These are phyloP conservation scores for Arctocebus calabarensis DNA, from an alignment of 2,797 vertebrate genomes.

Conservation along the genomic window DNA sequence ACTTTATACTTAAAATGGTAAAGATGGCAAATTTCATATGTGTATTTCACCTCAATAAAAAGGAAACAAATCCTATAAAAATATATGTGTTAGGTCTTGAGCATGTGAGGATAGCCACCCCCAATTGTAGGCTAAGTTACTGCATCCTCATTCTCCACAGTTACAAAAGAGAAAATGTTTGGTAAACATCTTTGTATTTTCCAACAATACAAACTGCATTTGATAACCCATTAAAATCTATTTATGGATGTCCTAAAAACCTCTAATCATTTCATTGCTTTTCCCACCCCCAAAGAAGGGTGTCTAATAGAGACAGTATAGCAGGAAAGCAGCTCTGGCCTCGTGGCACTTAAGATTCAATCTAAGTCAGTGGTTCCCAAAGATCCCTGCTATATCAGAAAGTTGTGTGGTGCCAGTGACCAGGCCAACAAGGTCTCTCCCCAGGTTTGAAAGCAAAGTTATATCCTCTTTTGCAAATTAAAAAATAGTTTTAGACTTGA, in stretches of 20 bases:
- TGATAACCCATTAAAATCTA: not conserved
- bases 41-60: not conserved
- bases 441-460: not conserved
- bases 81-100: not conserved
- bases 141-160: not conserved
- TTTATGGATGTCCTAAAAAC: not conserved
- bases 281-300: not conserved
- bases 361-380: not conserved
- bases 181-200: not conserved
- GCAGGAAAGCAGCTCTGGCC: not conserved
- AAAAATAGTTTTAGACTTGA: not conserved
- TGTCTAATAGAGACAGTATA: not conserved
- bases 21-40: too few relatives aligned
- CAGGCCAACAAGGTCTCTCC: not conserved
- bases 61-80: not conserved
- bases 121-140: not conserved
- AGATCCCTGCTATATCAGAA: not conserved
- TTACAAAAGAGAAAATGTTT: not conserved
- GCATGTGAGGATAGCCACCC: not conserved
- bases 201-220: not conserved
- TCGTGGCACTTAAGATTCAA: not conserved
- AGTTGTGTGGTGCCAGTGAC: not conserved
- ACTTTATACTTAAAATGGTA: too few relatives aligned
- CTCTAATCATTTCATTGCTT: not conserved
- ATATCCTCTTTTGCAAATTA: not conserved